Evolutionary conservation across 2,888 invertebrate genomes (phyloP), one percentile per base, ranked within the genome.

Genomic region (Chymomyza fuscimana): DNA sequence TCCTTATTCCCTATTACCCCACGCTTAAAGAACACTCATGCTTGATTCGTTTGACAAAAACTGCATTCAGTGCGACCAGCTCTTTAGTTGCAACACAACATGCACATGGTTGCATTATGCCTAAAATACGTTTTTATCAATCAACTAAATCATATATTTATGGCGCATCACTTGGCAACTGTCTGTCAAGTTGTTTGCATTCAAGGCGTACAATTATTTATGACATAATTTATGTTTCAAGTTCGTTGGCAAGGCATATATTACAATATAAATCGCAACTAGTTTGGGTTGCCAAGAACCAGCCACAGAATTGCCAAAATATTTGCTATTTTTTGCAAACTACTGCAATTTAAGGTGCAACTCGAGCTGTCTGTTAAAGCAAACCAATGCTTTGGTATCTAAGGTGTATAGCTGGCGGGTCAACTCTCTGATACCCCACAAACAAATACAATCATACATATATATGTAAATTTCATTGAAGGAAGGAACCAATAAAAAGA

Each of bases 161-260:
- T 12, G 36, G 12, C 52, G 19, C 51, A 22, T 25, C 36, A 36
- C 62, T 67, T 76, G 67, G 60, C 65, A 78, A 72, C 68, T 76
- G 71, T 65, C 67, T 69, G 69, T 32, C 40, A 52, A 1, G 12
- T 22, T 54, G 22, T 19, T n/a, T 54, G 54, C 54, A 46, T 10
- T 12, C 40, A 46, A 46, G 40, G 40, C 12, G 12, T 4, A 46
- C 40, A 46, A 46, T 46, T 46, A 54, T 54, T 54, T 54, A 54
- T 54, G 54, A 54, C 54, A 54, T 54, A 22, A 54, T 19, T 54
- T 54, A 54, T 54, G 54, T 54, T 54, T 16, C 54, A 54, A 54
- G 54, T 54, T 19, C 22, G 54, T 54, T 54, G 54, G 54, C 54
- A 54, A 22, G 16, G 54, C 54, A 54, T n/a, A 12, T 12, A 46